A percentile compares a stretch with the other conserved stretches of the same genome.
Evolutionary conservation across 2,113 vertebrate genomes (phyloP).

Genomic region (Nothocercus nigrocapillus): DNA sequence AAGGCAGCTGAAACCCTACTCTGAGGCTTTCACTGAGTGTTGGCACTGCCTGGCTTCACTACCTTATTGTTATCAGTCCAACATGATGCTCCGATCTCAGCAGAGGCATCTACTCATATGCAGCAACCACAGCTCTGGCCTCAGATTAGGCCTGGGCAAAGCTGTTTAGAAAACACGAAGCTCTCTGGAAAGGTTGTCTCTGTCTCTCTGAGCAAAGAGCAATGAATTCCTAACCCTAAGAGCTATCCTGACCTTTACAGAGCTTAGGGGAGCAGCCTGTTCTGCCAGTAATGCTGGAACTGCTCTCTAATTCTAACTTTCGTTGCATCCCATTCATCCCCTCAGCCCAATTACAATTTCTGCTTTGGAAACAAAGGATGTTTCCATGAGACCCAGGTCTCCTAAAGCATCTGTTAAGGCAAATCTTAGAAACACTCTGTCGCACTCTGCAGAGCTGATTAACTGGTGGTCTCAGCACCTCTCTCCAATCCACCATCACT

Average conservation of each 20-base stretch:
- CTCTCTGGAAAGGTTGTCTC: background rate
- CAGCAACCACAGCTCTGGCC: background rate
- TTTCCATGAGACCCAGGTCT: background rate
- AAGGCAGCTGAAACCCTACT: background rate
- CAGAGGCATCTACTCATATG: background rate
- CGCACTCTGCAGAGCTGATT: fast-evolving
- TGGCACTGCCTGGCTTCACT: background rate
- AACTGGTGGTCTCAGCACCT: background rate
- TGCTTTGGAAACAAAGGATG: background rate
- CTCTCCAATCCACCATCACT: background rate
- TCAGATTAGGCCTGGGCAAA: background rate
- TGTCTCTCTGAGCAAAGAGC: background rate
- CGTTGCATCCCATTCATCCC: background rate
- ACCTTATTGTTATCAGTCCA: background rate
- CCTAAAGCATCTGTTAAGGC: no score
- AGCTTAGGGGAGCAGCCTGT: background rate
- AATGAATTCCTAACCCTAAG: background rate
- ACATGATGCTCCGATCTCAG: background rate
- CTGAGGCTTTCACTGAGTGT: background rate
- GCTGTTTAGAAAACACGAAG: background rate
- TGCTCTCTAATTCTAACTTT: background rate
- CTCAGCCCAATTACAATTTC: background rate
- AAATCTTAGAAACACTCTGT: background rate
- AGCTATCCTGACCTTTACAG: background rate
- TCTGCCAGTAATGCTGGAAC: background rate